phyloP scores from a whole-genome alignment of 2,797 vertebrate species.

The Epinephelus coioides region DNA sequence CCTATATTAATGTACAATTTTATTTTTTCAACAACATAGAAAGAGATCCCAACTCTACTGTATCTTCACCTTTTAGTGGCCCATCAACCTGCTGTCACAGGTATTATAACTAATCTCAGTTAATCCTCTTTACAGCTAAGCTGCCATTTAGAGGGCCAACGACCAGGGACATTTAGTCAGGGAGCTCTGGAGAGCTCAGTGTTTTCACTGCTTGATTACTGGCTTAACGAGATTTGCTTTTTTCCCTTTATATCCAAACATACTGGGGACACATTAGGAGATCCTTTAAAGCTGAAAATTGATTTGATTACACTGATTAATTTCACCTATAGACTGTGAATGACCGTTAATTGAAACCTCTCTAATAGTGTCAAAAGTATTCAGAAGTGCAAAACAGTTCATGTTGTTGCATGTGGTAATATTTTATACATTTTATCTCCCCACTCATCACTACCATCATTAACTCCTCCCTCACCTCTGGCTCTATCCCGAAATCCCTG shows the following conservation, averaged over 20 bases:
- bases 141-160: slow-evolving; percentile 50
- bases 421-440: too few relatives aligned
- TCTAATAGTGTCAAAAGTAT: not conserved
- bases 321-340: not conserved
- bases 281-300: not conserved
- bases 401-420: not conserved
- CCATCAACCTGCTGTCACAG: slow-evolving; percentile 54
- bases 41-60: slow-evolving; percentile 15
- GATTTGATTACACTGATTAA: slow-evolving; percentile 2
- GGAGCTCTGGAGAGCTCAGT: slow-evolving; percentile 21
- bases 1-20: not conserved
- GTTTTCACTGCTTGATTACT: slow-evolving; percentile 35
- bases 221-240: slow-evolving; percentile 34
- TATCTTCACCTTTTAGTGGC: slow-evolving; percentile 38
- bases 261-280: not conserved
- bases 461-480: too few relatives aligned
- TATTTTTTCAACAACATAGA: not conserved
- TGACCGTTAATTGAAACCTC: not conserved
- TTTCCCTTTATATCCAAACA: slow-evolving; percentile 9
- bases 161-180: slow-evolving; percentile 31
- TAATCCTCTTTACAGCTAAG: slow-evolving; percentile 67
- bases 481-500: too few relatives aligned
- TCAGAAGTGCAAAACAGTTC: not conserved
- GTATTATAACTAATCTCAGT: slow-evolving; percentile 66
- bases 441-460: too few relatives aligned